phyloP scores from a whole-genome alignment of 2,797 vertebrate genomes.

The Lepidocolaptes lacrymiger region DNA sequence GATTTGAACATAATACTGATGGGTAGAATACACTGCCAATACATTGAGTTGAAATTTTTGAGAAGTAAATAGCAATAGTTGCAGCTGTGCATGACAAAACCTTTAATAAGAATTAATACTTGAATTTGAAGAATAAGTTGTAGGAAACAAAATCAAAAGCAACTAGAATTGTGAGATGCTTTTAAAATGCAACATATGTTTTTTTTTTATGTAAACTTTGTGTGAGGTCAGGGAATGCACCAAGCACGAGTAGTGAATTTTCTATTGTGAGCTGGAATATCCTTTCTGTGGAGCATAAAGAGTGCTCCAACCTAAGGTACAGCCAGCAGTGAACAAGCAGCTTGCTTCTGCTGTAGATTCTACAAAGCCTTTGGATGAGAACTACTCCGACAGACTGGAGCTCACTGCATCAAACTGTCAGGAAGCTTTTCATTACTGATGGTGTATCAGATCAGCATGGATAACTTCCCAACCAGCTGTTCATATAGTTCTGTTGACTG shows the following conservation, averaged over 20 bases:
- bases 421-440: neutral
- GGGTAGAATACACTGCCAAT: neutral
- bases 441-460: neutral
- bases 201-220: neutral
- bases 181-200: neutral
- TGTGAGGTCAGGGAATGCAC: neutral
- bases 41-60: neutral
- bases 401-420: neutral
- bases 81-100: neutral
- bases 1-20: neutral
- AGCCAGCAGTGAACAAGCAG: neutral
- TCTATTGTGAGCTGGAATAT: neutral
- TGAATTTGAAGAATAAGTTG: neutral
- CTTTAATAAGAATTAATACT: neutral
- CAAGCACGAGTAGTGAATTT: neutral
- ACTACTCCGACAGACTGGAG: neutral
- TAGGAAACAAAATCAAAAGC: neutral
- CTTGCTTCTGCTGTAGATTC: neutral
- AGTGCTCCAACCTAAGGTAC: neutral
- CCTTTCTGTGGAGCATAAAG: neutral
- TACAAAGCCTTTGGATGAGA: neutral
- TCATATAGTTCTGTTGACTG: neutral
- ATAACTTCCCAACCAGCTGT: neutral
- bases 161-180: neutral
- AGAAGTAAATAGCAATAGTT: neutral